A percentile compares a stretch with the other conserved stretches of the same genome.
These are phyloP conservation scores for Siniperca obscura DNA, from an alignment of 2,797 vertebrate species.

Conservation along the genomic window DNA sequence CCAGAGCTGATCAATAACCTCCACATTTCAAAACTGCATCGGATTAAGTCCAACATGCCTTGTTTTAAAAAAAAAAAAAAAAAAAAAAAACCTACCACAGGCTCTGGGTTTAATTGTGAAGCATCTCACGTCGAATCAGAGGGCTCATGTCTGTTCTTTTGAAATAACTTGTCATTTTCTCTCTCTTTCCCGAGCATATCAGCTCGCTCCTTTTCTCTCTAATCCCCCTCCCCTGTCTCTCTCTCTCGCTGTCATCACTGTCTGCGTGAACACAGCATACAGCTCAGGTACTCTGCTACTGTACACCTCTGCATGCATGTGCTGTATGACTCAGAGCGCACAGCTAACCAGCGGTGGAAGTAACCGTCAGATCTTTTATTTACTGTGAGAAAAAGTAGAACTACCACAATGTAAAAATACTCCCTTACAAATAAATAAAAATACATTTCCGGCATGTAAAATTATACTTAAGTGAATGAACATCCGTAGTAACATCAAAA, in stretches of 20 bases:
- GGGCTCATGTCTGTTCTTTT: conserved; percentile 64
- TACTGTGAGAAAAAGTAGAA: background rate
- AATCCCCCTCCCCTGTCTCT: background rate
- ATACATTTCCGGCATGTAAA: background rate
- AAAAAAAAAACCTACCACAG: background rate
- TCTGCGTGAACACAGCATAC: conserved; percentile 28
- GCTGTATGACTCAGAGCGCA: conserved; percentile 26
- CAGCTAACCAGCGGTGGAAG: background rate
- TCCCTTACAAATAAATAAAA: background rate
- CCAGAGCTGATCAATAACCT: conserved; percentile 72
- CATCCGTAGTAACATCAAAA: background rate
- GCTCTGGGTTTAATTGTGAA: conserved; percentile 60
- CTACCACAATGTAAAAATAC: background rate
- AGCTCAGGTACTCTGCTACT: conserved; percentile 44
- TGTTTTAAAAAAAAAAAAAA: conserved; percentile 24
- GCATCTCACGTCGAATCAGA: conserved; percentile 66
- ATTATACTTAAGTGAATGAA: background rate
- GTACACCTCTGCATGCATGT: conserved; percentile 48
- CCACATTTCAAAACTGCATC: conserved; percentile 61
- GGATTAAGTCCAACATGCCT: conserved; percentile 45
- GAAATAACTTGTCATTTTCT: conserved; percentile 70
- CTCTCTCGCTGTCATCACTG: conserved; percentile 38
- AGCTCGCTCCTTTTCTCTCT: conserved; percentile 46
- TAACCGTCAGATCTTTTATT: background rate
- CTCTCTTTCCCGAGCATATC: conserved; percentile 48